Evolutionary conservation across 2,888 invertebrate genomes (phyloP).

Genomic region (Torymus texanus): DNA sequence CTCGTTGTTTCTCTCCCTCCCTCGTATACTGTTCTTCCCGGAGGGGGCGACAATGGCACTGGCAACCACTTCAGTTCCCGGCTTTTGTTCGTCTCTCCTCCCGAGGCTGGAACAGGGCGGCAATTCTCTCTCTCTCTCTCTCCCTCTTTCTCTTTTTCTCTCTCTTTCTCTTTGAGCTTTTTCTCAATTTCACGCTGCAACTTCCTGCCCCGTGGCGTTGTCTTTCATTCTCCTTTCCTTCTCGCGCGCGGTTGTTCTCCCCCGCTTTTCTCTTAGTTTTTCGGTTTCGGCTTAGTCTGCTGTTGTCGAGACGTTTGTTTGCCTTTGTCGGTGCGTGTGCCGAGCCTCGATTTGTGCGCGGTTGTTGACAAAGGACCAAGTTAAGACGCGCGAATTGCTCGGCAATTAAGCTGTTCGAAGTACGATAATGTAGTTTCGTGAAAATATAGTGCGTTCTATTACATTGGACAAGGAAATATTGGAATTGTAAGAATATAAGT

Average conservation of each 20-base stretch:
- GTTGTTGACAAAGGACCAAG: background rate
- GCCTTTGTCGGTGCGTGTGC: conserved; percentile 1
- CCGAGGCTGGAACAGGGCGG: background rate
- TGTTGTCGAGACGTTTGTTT: background rate
- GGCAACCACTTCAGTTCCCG: conserved; percentile 49
- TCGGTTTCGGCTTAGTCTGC: background rate
- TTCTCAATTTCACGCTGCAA: conserved; percentile 47
- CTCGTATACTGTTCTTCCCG: conserved; percentile 16
- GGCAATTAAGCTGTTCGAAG: conserved; percentile 13
- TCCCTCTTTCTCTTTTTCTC: conserved; percentile 8
- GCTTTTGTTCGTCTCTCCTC: conserved; percentile 48
- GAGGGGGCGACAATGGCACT: conserved; percentile 49
- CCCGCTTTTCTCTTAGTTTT: background rate
- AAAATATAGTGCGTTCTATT: too few species aligned
- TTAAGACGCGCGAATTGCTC: conserved; percentile 13
- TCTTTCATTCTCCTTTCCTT: background rate
- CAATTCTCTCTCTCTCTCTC: conserved; percentile 25
- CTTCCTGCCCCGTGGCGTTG: conserved; percentile 29
- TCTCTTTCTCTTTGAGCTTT: conserved; percentile 41
- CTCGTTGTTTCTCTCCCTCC: conserved; percentile 45
- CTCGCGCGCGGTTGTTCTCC: conserved; percentile 3
- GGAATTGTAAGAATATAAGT: too few species aligned
- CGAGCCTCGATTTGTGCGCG: background rate
- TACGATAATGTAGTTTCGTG: background rate
- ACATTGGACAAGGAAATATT: too few species aligned